Evolutionary conservation across 2,888 invertebrate genomes (phyloP), one percentile per base, ranked within the genome.

Genomic region (Parascotia fuliginaria): DNA sequence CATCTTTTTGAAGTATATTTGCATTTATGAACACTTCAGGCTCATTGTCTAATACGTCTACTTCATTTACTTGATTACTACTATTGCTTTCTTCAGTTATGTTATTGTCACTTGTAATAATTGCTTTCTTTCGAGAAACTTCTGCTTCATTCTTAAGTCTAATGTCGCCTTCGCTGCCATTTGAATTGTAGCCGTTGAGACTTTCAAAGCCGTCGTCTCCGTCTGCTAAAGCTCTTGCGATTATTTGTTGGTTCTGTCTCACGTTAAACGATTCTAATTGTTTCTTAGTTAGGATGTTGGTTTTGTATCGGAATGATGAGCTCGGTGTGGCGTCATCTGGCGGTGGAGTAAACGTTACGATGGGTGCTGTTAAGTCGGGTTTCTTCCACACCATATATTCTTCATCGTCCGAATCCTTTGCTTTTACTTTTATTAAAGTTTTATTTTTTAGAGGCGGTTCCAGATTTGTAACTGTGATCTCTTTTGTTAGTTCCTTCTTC

Each of bases 161-260:
- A 24, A 24, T 24, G 29, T 91, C 91, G 32, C 74, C 85, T 55
- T 92, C 90, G 61, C 95, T 95, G 43, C 94, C 94, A 71, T 95
- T 94, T 0, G 96, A 96, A 60, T 95, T 95, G 77, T 96, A 96
- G 7, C 96, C 96, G 70, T 96, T 96, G 6, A 97, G 92, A 79
- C 97, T 97, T 87, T 97, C 97, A 73, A 97, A 97, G 9, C 97
- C 97, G 75, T 97, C 97, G 75, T 97, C 97, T 76, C 96, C 92
- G 52, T 93, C 93, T 19, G 88, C 87, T 34, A 89, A 79, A 0
- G 82, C 78, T 70, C 79, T 76, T 0, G 79, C 74, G 29, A 77
- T 65, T 2, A 6, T 31, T 13, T 31, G 31, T 31, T 31, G 31
- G 42, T 79, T 80, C 47, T 86, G 85, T 48, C 84, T 69, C 9